Conservation (phyloP, 2,797 vertebrate genomes). For the Paramormyrops hopkinsi region DNA sequence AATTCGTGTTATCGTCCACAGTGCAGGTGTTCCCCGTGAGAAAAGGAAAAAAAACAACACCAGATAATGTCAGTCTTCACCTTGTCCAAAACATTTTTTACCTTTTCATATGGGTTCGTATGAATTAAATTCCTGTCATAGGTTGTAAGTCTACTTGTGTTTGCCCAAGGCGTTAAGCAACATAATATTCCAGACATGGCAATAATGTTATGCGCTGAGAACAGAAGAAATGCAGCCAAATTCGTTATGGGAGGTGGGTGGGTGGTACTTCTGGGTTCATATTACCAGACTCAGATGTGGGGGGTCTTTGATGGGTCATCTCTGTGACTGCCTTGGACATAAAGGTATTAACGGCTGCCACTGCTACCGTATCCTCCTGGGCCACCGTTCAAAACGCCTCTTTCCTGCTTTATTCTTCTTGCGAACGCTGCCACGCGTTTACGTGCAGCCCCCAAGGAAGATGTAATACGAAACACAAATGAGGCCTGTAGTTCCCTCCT, state of each 20-base stretch:
- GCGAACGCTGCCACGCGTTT: neutral
- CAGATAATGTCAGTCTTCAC: slow-evolving; percentile 1
- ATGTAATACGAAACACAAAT: neutral
- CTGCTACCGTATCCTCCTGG: neutral
- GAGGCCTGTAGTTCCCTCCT: neutral
- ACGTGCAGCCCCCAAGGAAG: neutral
- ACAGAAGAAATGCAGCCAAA: neutral
- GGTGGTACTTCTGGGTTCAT: neutral
- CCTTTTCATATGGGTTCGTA: neutral
- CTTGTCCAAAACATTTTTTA: slow-evolving; percentile 9
- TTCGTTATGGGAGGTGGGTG: neutral
- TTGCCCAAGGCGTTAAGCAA: neutral
- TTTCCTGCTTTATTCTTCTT: neutral
- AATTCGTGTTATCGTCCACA: neutral
- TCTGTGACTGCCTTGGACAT: neutral
- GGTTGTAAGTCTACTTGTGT: neutral
- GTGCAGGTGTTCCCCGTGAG: slow-evolving; percentile 12
- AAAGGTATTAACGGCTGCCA: neutral
- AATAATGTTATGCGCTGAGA: neutral
- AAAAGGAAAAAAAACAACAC: neutral
- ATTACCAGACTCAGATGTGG: neutral
- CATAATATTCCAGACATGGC: neutral
- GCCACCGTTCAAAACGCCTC: neutral
- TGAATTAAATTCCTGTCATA: neutral
- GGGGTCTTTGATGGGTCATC: neutral